Percentiles rank a stretch among this genome's conserved stretches.
Conservation (phyloP, 2,797 vertebrate genomes). For the Artibeus lituratus region DNA sequence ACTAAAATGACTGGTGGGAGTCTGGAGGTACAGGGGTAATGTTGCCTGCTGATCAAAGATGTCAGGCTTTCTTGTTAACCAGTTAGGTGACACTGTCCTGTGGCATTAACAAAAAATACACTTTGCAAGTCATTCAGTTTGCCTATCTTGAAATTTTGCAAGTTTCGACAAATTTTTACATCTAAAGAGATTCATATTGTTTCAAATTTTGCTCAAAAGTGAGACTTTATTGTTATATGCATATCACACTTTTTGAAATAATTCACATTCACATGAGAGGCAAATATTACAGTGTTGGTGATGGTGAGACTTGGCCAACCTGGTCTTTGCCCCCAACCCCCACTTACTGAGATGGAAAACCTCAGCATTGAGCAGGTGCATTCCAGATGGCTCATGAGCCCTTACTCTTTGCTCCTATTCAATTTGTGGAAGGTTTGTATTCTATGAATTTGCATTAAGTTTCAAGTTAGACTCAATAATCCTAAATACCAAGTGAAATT, state of each 20-base stretch:
- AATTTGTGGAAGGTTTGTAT: conserved; percentile 59
- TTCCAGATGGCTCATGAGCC: conserved; percentile 44
- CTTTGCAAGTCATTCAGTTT: background rate
- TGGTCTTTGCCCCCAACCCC: background rate
- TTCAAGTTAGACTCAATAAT: conserved; percentile 64
- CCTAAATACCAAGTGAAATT: conserved; percentile 62
- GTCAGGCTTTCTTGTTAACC: background rate
- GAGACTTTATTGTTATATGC: background rate
- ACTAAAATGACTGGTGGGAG: background rate
- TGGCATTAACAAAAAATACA: background rate
- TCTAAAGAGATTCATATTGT: background rate
- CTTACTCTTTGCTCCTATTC: conserved; percentile 50
- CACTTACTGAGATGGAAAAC: background rate
- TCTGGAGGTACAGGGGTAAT: background rate
- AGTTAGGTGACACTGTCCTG: background rate
- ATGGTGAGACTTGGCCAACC: background rate
- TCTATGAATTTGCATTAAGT: conserved; percentile 55
- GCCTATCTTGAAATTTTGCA: conserved; percentile 10
- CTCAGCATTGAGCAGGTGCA: background rate
- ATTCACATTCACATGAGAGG: background rate
- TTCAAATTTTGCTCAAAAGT: conserved; percentile 33
- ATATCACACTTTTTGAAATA: background rate
- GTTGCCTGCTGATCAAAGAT: background rate
- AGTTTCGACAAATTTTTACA: conserved; percentile 27
- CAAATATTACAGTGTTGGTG: background rate